Percentiles rank a stretch among this genome's conserved stretches.
Evolutionary conservation across 2,888 invertebrate genomes (phyloP).

Genomic region (Lucinisca nassula): DNA sequence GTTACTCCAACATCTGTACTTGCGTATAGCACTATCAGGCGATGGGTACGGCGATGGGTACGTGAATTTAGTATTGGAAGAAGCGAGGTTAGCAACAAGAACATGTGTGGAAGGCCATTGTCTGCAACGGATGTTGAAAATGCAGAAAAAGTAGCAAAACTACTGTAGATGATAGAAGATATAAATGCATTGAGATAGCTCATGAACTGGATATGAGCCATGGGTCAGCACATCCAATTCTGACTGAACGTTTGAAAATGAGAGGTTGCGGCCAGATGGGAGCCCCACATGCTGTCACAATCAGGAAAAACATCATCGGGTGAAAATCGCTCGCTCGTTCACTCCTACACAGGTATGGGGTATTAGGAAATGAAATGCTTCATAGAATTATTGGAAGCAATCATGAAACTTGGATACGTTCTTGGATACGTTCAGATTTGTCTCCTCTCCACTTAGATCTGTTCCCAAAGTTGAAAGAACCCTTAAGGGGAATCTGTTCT

Average conservation of each 20-base stretch:
- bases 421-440: background rate
- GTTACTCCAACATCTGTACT: background rate
- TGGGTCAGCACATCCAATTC: no score
- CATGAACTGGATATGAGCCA: no score
- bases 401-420: constrained; percentile 15
- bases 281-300: constrained; percentile 23
- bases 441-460: background rate
- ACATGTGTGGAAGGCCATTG: background rate
- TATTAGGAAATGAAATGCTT: constrained; percentile 21
- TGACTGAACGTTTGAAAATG: no score
- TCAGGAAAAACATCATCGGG: background rate
- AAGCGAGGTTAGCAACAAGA: background rate
- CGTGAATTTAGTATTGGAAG: background rate
- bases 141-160: background rate
- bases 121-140: background rate
- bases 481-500: background rate
- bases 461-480: background rate
- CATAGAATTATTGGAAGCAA: constrained; percentile 13
- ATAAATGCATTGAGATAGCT: constrained; percentile 1
- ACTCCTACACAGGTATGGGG: background rate
- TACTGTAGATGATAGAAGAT: background rate
- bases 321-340: background rate
- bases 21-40: background rate
- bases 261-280: constrained; percentile 4
- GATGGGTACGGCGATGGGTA: no score